These are phyloP conservation scores for Hoplodrina ambigua DNA, from an alignment of 2,888 invertebrate species.

Conservation along the genomic window DNA sequence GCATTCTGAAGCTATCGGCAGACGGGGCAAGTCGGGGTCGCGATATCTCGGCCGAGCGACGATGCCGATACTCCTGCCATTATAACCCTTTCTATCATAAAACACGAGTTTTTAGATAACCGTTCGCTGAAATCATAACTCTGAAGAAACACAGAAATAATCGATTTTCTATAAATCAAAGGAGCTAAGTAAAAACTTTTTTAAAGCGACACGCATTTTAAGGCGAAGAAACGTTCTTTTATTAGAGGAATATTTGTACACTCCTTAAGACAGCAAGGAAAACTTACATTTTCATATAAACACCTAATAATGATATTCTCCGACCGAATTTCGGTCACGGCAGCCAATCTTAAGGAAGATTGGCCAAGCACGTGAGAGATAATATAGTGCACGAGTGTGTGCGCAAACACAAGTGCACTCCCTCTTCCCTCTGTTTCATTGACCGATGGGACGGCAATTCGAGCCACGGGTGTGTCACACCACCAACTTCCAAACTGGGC, in stretches of 20 bases:
- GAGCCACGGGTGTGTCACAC: too few relatives aligned
- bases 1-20: constrained; percentile 67
- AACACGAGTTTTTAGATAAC: constrained; percentile 55
- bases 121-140: constrained; percentile 8
- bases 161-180: background rate
- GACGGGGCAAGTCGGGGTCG: constrained; percentile 74
- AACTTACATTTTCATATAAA: background rate
- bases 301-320: background rate
- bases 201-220: background rate
- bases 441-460: too few relatives aligned
- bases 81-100: constrained; percentile 63
- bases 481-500: too few relatives aligned
- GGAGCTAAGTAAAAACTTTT: background rate
- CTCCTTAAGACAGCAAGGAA: background rate
- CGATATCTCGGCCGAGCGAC: constrained; percentile 67
- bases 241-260: background rate
- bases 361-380: too few relatives aligned
- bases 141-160: background rate
- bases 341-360: too few relatives aligned
- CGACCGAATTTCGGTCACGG: too few relatives aligned
- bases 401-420: too few relatives aligned
- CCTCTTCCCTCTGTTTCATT: too few relatives aligned
- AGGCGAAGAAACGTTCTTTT: background rate
- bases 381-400: too few relatives aligned
- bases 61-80: constrained; percentile 56